phyloP scores from a whole-genome alignment of 1,140 invertebrate genomes.

The Neoseiulus cucumeris region DNA sequence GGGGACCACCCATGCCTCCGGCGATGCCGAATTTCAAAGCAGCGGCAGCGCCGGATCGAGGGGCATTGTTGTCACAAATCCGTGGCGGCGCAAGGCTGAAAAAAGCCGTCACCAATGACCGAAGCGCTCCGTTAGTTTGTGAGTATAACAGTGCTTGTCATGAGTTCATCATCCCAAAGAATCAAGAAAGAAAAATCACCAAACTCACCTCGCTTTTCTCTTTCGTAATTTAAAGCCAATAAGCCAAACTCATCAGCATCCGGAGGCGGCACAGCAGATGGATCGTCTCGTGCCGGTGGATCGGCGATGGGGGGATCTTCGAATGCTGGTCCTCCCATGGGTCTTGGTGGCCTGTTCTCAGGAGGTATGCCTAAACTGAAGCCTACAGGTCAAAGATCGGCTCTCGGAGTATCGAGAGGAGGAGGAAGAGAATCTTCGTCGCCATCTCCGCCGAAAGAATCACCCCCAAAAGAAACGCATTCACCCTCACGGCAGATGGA shows the following conservation, averaged over 20 bases:
- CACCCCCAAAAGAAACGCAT: neutral
- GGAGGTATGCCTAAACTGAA: slow-evolving; percentile 69
- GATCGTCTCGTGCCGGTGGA: slow-evolving; percentile 10
- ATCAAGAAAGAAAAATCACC: neutral
- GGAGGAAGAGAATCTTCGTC: neutral
- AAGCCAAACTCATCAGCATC: slow-evolving; percentile 19
- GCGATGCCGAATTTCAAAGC: slow-evolving; percentile 16
- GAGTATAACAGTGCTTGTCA: slow-evolving; percentile 21
- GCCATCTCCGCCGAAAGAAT: slow-evolving; percentile 3
- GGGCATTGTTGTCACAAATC: slow-evolving; percentile 53
- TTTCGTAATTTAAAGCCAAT: slow-evolving; percentile 12
- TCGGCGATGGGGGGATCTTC: slow-evolving; percentile 19
- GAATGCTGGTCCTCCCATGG: slow-evolving; percentile 21
- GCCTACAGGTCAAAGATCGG: slow-evolving; percentile 38
- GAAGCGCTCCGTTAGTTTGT: slow-evolving; percentile 58
- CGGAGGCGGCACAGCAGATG: slow-evolving; percentile 9
- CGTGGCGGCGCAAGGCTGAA: slow-evolving; percentile 55
- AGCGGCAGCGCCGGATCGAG: slow-evolving; percentile 35
- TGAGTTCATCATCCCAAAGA: neutral
- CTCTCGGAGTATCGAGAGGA: neutral
- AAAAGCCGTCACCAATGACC: slow-evolving; percentile 67
- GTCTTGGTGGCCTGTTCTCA: slow-evolving; percentile 54
- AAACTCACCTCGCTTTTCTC: neutral
- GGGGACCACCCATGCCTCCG: neutral
- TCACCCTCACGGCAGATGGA: neutral